A percentile compares a stretch with the other conserved stretches of the same genome.
These are phyloP conservation scores for Rhinichthys klamathensis DNA, from an alignment of 2,113 vertebrate genomes.

Conservation along the genomic window DNA sequence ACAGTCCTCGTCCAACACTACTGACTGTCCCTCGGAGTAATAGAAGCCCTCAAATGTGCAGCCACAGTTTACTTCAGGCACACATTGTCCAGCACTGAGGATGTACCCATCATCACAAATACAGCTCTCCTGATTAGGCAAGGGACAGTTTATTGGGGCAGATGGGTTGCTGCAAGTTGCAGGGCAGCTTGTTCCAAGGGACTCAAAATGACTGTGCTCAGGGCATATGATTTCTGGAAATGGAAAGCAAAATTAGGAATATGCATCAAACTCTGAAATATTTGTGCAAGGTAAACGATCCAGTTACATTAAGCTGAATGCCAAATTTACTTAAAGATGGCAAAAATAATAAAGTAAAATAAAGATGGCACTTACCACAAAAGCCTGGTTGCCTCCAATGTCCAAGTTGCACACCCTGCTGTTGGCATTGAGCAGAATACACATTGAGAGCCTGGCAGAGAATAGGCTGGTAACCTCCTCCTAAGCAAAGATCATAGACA, in stretches of 20 bases:
- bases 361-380: conserved; percentile 66
- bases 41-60: conserved; percentile 67
- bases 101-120: conserved; percentile 67
- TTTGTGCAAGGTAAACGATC: too few relatives aligned
- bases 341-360: too few relatives aligned
- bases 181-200: conserved; percentile 64
- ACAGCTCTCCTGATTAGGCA: conserved; percentile 66
- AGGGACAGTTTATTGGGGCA: conserved; percentile 61
- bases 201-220: conserved; percentile 73
- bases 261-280: background rate
- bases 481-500: conserved; percentile 66
- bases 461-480: conserved; percentile 62
- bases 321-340: too few relatives aligned
- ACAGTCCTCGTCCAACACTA: conserved; percentile 62
- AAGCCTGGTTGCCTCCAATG: conserved; percentile 65
- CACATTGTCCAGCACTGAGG: conserved; percentile 63
- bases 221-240: conserved; percentile 66
- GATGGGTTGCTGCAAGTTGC: conserved; percentile 65
- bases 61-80: conserved; percentile 66
- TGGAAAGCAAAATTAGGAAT: background rate
- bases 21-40: conserved; percentile 63
- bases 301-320: too few relatives aligned
- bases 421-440: conserved; percentile 69
- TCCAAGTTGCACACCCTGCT: conserved; percentile 50
- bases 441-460: conserved; percentile 65